These are phyloP conservation scores for Lepidurus arcticus DNA, from an alignment of 1,140 invertebrate genomes.

Conservation along the genomic window DNA sequence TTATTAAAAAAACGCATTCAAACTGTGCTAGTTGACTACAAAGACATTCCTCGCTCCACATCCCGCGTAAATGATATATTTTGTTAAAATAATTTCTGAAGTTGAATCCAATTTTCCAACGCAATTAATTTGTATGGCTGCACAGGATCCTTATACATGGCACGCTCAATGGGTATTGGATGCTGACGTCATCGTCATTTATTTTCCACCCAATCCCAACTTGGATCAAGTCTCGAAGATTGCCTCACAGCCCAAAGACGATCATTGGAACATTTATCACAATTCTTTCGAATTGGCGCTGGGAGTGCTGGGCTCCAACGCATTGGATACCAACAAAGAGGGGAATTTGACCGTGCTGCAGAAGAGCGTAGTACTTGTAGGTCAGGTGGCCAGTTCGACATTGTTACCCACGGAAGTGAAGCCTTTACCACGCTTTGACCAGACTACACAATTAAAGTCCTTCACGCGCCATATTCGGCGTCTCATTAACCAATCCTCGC, in stretches of 20 bases:
- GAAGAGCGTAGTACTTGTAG: neutral
- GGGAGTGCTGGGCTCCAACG: neutral
- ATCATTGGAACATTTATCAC: slow-evolving; percentile 2
- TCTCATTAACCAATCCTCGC: slow-evolving; percentile 8
- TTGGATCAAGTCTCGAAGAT: neutral
- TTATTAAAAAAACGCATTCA: neutral
- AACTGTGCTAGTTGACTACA: neutral
- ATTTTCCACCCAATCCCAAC: neutral
- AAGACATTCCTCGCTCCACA: neutral
- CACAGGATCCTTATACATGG: neutral
- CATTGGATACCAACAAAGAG: neutral
- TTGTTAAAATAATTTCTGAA: too few species aligned
- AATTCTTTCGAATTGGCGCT: neutral
- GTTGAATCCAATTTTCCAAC: too few species aligned
- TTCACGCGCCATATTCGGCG: slow-evolving; percentile 20
- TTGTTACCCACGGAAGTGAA: neutral
- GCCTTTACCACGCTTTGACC: neutral
- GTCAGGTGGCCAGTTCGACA: neutral
- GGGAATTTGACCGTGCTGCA: neutral
- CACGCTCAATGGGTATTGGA: neutral
- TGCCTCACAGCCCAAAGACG: neutral
- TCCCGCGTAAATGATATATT: neutral
- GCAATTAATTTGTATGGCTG: too few species aligned
- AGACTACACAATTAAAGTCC: slow-evolving; percentile 19
- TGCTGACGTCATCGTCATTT: neutral